Conservation (phyloP, 1,140 invertebrate genomes). For the Camponotus floridanus region DNA sequence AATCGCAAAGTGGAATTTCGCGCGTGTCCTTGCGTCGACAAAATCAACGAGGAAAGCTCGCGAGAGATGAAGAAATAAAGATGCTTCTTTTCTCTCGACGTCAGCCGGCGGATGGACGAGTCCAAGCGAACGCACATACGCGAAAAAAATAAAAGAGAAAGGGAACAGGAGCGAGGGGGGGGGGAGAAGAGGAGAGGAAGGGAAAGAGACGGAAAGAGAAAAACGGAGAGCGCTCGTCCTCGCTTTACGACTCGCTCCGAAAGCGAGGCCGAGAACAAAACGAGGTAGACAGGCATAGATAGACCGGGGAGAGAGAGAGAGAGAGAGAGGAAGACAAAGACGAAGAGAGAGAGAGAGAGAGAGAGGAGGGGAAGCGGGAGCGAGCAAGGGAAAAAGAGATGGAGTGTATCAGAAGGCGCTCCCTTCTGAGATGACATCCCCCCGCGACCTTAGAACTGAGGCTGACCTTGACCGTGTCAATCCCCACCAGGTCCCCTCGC, state of each 20-base stretch:
- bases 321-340: neutral
- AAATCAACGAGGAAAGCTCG: neutral
- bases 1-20: conserved; percentile 16
- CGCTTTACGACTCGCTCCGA: conserved; percentile 24
- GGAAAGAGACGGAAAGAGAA: conserved; percentile 19
- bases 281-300: neutral
- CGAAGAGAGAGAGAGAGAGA: neutral
- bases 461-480: conserved; percentile 83
- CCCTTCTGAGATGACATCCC: conserved; percentile 82
- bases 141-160: neutral
- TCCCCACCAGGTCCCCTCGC: conserved; percentile 63
- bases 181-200: neutral
- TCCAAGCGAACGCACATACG: conserved; percentile 9
- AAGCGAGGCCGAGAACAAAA: conserved; percentile 17
- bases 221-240: conserved; percentile 29
- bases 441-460: conserved; percentile 80
- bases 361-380: neutral
- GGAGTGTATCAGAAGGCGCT: conserved; percentile 41
- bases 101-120: conserved; percentile 28
- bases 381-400: conserved; percentile 45
- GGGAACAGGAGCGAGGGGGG: neutral
- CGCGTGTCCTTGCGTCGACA: neutral
- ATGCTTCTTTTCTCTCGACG: neutral
- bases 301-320: neutral
- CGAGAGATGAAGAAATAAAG: conserved; percentile 52